Evolutionary conservation across 2,797 vertebrate species (phyloP), one percentile per base, ranked within the genome.

Genomic region (Pelodytes ibericus): DNA sequence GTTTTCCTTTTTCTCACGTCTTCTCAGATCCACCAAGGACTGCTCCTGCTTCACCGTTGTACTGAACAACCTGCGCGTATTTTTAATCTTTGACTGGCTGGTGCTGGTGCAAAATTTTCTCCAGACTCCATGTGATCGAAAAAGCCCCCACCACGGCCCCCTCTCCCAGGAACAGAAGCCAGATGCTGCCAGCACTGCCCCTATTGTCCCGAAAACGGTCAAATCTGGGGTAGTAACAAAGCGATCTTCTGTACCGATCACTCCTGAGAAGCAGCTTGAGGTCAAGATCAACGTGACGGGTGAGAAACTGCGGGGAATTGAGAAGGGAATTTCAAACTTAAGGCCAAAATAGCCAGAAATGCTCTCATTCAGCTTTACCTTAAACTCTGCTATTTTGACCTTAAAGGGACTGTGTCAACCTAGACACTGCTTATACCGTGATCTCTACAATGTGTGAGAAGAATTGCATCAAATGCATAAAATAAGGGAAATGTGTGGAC

Each of bases 41-140:
- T 94, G 93, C 0, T 99, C 97, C 64, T 94, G 91, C 86, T 99
- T 99, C 84, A 99, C 97, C 0, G 93, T 98, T 3, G 96, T 99
- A 72, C 92, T 99, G 81, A 99, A 99, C 87, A 99, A 96, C 80
- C 92, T 98, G 24, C 90, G 97, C 4, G 96, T 99, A 0, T 98
- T 99, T 77, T 90, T 99, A 51, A 98, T 99, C 83, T 99, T 99
- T 67, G 97, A 99, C 84, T 99, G 97, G 97, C 81, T 99, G 44
- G 85, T 95, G 44, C 88, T 97, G 60, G 95, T 99, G 7, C 92
- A 90, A 16, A 94, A 96, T 80, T 99, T 99, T 77, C 82, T 99
- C 0, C 89, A 82, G 0, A 90, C 92, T 33, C 94, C 95, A 0
- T 89, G 85, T 2, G 94, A 95, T 10, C 2, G 65, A 31, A 95